Conservation (phyloP, 2,113 vertebrate genomes). For the Leucosticte australis region DNA sequence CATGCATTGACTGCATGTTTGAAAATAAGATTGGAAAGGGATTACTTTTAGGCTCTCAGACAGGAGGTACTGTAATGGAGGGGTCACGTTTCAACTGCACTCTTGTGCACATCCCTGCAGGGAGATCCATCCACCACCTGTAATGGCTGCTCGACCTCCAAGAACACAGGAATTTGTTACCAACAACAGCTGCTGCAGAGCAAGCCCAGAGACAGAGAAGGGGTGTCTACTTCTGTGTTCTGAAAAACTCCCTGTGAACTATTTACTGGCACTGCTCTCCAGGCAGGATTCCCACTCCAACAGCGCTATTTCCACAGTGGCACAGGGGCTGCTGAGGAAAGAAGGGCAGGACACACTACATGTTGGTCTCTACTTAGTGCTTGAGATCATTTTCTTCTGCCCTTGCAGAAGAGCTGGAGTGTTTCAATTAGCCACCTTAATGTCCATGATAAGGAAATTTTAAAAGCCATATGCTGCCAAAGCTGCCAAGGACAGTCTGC, state of each 20-base stretch:
- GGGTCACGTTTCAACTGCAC: background rate
- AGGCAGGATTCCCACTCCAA: background rate
- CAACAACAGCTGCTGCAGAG: background rate
- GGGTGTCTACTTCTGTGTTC: background rate
- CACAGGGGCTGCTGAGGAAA: background rate
- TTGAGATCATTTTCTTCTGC: background rate
- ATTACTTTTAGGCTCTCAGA: background rate
- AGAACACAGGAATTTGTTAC: background rate
- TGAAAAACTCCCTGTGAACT: background rate
- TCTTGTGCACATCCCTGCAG: background rate
- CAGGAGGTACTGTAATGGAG: background rate
- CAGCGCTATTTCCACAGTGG: background rate
- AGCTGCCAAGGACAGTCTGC: background rate
- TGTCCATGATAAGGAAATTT: background rate
- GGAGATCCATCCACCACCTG: background rate
- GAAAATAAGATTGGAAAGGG: background rate
- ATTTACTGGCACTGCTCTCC: background rate
- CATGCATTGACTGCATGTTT: background rate
- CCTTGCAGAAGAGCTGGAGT: background rate
- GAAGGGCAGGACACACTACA: background rate
- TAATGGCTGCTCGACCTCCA: background rate
- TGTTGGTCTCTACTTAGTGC: background rate
- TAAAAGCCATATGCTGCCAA: background rate
- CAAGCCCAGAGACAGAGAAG: background rate
- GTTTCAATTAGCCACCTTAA: background rate